A percentile compares a stretch with the other conserved stretches of the same genome.
Conservation (phyloP, 2,113 vertebrate species). For the Spizaetus ornatus region DNA sequence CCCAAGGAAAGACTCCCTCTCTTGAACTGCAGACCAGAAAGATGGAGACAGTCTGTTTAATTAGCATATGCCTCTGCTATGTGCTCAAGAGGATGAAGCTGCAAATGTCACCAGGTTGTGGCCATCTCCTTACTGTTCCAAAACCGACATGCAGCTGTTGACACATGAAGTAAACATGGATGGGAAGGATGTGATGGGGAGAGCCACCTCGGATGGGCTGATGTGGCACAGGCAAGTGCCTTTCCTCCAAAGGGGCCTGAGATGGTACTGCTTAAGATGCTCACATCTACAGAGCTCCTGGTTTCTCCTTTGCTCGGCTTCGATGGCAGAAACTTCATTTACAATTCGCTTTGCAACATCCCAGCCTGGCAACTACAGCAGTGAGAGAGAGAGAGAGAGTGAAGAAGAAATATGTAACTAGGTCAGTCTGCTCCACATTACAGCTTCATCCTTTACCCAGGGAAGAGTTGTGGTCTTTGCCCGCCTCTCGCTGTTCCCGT, state of each 20-base stretch:
- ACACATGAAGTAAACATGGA: neutral
- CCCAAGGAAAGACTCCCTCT: accelerated
- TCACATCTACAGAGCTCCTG: neutral
- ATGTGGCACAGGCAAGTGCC: neutral
- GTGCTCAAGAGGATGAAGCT: neutral
- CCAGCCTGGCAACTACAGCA: neutral
- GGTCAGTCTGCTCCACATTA: conserved; percentile 54
- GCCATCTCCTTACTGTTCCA: neutral
- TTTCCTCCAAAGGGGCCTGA: neutral
- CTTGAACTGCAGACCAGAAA: neutral
- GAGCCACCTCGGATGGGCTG: neutral
- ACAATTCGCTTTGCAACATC: conserved; percentile 10
- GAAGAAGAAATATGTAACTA: conserved; percentile 51
- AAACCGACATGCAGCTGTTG: neutral
- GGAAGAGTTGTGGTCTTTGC: conserved; percentile 57
- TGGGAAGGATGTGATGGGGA: neutral
- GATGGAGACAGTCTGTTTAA: neutral
- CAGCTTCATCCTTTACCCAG: conserved; percentile 35
- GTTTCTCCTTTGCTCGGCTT: neutral
- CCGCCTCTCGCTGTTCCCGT: conserved; percentile 26
- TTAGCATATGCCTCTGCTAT: neutral
- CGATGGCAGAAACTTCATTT: conserved; percentile 19
- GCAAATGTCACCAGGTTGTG: neutral
- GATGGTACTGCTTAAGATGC: neutral
- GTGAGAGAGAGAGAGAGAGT: neutral